These are phyloP conservation scores for Homarus americanus DNA, from an alignment of 1,140 invertebrate genomes.

Conservation along the genomic window DNA sequence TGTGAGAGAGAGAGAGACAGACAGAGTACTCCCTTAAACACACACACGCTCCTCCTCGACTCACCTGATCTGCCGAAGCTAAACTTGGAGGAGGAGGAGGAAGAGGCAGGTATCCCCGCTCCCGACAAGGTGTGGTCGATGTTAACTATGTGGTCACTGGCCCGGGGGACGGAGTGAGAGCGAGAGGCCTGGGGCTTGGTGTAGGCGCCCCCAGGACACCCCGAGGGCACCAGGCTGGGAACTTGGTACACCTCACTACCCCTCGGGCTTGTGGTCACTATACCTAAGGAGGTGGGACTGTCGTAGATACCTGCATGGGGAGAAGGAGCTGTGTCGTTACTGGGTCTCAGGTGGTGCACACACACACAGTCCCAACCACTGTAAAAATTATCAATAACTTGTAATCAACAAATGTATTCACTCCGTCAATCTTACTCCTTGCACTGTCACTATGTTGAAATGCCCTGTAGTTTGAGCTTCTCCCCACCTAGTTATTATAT, in stretches of 20 bases:
- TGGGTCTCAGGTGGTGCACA: no score
- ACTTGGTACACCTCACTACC: not conserved
- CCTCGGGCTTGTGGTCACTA: not conserved
- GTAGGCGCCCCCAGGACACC: not conserved
- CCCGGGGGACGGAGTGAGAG: conserved; percentile 35
- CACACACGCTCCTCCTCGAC: not conserved
- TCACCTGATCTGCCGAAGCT: conserved; percentile 5
- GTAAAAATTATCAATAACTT: no score
- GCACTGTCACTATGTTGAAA: no score
- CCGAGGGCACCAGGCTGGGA: not conserved
- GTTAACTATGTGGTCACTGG: not conserved
- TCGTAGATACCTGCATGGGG: not conserved
- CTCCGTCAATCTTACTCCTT: no score
- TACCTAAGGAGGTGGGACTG: not conserved
- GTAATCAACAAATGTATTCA: no score
- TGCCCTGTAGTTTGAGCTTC: no score
- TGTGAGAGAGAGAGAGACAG: not conserved
- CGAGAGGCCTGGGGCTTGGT: not conserved
- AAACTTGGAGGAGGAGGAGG: not conserved
- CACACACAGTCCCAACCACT: no score
- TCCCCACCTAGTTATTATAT: no score
- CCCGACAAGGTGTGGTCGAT: not conserved
- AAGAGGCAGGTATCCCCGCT: not conserved
- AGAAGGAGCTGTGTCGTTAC: no score
- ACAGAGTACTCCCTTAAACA: not conserved